Evolutionary conservation across 2,888 invertebrate species (phyloP).

Genomic region (Polyploca ridens): DNA sequence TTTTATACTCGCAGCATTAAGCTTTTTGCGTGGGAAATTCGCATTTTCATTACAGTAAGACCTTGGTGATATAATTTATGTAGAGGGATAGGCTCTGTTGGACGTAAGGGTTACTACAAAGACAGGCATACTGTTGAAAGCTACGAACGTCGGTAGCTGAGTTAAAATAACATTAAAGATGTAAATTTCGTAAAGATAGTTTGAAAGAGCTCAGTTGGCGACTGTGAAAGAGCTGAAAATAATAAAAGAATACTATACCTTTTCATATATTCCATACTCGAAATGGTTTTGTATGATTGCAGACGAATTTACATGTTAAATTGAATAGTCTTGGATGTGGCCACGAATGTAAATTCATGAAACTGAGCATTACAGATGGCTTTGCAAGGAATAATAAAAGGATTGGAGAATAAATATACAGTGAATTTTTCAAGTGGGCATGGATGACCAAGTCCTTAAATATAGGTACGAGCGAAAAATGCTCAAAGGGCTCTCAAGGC

Average conservation of each 20-base stretch:
- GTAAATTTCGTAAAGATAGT: too few relatives aligned
- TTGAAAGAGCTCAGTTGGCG: too few relatives aligned
- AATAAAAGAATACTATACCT: too few relatives aligned
- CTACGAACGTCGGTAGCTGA: background rate
- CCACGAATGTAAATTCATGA: background rate
- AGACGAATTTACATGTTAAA: background rate
- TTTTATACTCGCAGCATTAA: background rate
- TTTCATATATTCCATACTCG: too few relatives aligned
- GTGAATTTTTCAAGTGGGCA: background rate
- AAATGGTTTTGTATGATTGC: background rate
- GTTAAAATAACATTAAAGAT: too few relatives aligned
- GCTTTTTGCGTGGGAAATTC: background rate
- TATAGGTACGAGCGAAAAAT: too few relatives aligned
- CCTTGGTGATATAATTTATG: background rate
- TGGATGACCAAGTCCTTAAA: too few relatives aligned
- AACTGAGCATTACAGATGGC: background rate
- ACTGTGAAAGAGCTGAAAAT: too few relatives aligned
- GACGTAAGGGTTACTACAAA: background rate
- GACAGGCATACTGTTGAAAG: background rate
- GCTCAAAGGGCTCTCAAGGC: too few relatives aligned
- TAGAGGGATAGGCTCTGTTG: background rate
- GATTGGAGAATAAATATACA: background rate
- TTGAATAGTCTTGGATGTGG: background rate
- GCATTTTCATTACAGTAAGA: background rate
- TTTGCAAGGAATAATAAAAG: background rate